A percentile compares a stretch with the other conserved stretches of the same genome.
Conservation (phyloP, 1,140 invertebrate species). For the Diorhabda sublineata region DNA sequence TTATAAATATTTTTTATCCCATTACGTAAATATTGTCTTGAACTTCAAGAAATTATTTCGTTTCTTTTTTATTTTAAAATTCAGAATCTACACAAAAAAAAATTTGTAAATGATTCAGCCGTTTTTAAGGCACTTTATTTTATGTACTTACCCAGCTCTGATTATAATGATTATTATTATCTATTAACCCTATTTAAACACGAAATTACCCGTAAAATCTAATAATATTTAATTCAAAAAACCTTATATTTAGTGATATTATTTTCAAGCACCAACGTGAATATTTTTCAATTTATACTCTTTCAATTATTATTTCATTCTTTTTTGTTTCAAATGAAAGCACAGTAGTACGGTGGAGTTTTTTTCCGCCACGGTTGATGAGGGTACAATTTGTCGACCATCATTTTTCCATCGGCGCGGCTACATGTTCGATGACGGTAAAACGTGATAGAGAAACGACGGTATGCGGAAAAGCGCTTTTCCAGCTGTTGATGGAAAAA, state of each 20-base stretch:
- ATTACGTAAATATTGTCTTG: too few species aligned
- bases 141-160: background rate
- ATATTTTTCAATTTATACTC: background rate
- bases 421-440: constrained; percentile 14
- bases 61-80: too few species aligned
- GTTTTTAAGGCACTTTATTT: background rate
- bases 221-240: background rate
- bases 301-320: background rate
- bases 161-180: background rate
- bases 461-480: background rate
- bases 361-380: constrained; percentile 39
- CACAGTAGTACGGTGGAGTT: background rate
- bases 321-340: background rate
- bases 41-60: too few species aligned
- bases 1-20: too few species aligned
- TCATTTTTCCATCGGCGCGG: constrained; percentile 21
- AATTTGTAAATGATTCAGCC: too few species aligned
- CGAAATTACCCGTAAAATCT: background rate
- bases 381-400: constrained; percentile 32
- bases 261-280: constrained; percentile 2
- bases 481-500: constrained; percentile 3
- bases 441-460: background rate
- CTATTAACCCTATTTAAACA: background rate
- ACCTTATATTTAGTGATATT: constrained; percentile 3
- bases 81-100: too few species aligned